Evolutionary conservation across 2,113 vertebrate species (phyloP), one percentile per base, ranked within the genome.

Genomic region (Myanophis thanlyinensis): DNA sequence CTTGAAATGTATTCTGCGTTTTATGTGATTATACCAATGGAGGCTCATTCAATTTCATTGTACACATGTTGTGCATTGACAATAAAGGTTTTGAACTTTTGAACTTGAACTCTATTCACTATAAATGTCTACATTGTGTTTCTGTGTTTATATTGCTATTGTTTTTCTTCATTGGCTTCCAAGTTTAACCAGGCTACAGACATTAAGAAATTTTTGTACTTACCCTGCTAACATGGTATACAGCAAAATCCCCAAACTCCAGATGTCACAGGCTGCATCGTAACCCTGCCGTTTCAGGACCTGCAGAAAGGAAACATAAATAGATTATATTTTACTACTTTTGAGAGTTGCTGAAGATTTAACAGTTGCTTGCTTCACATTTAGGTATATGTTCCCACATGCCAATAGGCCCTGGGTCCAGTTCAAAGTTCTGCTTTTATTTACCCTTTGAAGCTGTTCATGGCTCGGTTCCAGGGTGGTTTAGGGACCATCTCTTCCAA

Each of bases 181-280:
- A 20, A 27, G 6, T 35, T 3, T 11, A 87, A 46, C 22, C 48
- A 46, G 18, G 8, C 2, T 48, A 67, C 40, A 93, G 67, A n/a
- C 93, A 9, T 1, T 8, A 92, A 10, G 73, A 89, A 87, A 2
- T 0, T 8, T 73, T 0, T 0, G 1, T 46, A 93, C 95, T 97
- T 91, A 99, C 99, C 99, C 99, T 46, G 99, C 99, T 93, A 99
- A 93, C 98, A 99, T 99, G 93, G 99, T 99, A 95, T 99, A 99
- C 2, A 99, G 95, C 27, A 99, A 97, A 96, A 99, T 98, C 9
- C 99, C 99, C 95, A 99, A 89, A 89, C 99, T 99, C 99, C 99
- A 99, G 96, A 99, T 98, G 94, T 99, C 99, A 92, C 99, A 99
- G 0, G 99, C 99, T 23, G 99, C 99, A 13, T 99, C 99, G 0